Percentiles rank a stretch among this genome's conserved stretches.
phyloP scores from a whole-genome alignment of 2,113 vertebrate genomes.

The Paralichthys olivaceus region DNA sequence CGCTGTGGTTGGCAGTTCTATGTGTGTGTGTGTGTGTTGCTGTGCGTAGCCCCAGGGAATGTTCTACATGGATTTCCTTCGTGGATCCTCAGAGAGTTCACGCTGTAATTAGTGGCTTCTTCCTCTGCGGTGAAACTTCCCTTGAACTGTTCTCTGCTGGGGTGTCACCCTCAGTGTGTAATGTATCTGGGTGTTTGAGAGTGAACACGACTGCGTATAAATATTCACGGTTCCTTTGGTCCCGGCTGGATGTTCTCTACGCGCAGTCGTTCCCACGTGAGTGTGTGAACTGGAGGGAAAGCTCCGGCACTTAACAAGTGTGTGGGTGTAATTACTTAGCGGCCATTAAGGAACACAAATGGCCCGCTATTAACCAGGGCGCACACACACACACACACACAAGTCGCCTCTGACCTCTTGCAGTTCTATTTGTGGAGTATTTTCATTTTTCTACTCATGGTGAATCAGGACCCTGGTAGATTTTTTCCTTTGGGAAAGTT shows the following conservation, averaged over 20 bases:
- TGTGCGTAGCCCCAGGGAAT: slow-evolving; percentile 54
- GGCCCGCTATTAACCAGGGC: slow-evolving; percentile 39
- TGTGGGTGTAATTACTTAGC: slow-evolving; percentile 45
- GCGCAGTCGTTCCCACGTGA: neutral
- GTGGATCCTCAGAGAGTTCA: slow-evolving; percentile 66
- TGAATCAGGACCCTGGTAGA: slow-evolving; percentile 6
- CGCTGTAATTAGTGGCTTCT: slow-evolving; percentile 73
- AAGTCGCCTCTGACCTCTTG: neutral
- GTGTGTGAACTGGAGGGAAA: slow-evolving; percentile 44
- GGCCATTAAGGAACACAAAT: slow-evolving; percentile 54
- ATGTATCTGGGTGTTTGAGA: slow-evolving; percentile 30
- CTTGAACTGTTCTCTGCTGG: slow-evolving; percentile 48
- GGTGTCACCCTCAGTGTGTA: slow-evolving; percentile 55
- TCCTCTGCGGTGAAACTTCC: slow-evolving; percentile 59
- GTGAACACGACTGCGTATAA: neutral
- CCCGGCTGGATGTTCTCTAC: no score
- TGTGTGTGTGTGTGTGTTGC: slow-evolving; percentile 13
- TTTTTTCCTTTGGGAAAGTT: neutral
- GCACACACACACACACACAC: slow-evolving; percentile 16
- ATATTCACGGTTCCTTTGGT: neutral
- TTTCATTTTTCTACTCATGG: slow-evolving; percentile 5
- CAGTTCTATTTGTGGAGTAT: neutral
- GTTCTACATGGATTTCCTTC: slow-evolving; percentile 66
- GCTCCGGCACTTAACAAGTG: slow-evolving; percentile 23
- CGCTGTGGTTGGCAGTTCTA: slow-evolving; percentile 55